Percentiles rank a stretch among this genome's conserved stretches.
phyloP scores from a whole-genome alignment of 2,797 vertebrate genomes.

The Garrulus glandarius region DNA sequence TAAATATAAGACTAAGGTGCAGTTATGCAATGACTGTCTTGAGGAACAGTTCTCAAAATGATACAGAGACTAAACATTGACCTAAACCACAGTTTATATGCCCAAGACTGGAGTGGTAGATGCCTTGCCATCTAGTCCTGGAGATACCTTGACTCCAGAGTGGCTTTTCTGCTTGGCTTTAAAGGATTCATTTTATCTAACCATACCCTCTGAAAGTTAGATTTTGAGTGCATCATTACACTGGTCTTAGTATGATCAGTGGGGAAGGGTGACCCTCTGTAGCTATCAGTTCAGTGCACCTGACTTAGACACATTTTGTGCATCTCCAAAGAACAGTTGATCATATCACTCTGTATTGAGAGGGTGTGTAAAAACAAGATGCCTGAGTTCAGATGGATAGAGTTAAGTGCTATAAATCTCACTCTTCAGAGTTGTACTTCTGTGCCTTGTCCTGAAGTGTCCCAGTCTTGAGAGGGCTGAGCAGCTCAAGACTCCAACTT shows the following conservation, averaged over 20 bases:
- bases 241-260: not conserved
- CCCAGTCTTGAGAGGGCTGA: conserved; percentile 72
- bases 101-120: not conserved
- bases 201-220: not conserved
- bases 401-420: conserved; percentile 72
- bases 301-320: not conserved
- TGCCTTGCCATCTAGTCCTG: not conserved
- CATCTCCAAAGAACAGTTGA: not conserved
- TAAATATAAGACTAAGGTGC: not conserved
- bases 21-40: not conserved
- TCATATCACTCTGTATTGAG: not conserved
- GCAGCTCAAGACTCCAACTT: conserved; percentile 68
- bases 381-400: conserved; percentile 60
- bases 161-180: not conserved
- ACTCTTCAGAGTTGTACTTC: conserved; percentile 72
- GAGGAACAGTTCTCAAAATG: not conserved
- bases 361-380: conserved; percentile 46
- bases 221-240: not conserved
- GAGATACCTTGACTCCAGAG: not conserved
- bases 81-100: not conserved
- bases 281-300: not conserved
- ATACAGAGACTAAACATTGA: not conserved
- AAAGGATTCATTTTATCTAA: not conserved
- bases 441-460: conserved; percentile 72
- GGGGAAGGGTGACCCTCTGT: not conserved